These are phyloP conservation scores for Macrophya alboannulata DNA, from an alignment of 2,888 invertebrate species.

Conservation along the genomic window DNA sequence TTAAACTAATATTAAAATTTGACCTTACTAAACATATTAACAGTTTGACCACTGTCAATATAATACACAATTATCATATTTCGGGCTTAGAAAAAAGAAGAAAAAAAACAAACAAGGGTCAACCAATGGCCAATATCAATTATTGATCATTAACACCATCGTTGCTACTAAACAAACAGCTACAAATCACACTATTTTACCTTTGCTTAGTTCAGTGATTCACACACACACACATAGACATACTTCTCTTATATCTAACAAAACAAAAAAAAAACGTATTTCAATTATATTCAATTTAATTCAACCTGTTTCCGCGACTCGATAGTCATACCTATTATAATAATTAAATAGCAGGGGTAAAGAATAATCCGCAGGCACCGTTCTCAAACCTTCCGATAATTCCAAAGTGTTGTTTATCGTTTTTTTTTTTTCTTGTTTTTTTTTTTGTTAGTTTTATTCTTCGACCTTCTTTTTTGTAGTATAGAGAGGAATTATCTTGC, in stretches of 20 bases:
- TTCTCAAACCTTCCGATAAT: conserved; percentile 13
- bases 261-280: background rate
- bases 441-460: background rate
- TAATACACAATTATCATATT: conserved; percentile 80
- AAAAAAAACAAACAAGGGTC: conserved; percentile 4
- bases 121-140: conserved; percentile 71
- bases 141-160: conserved; percentile 54
- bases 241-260: background rate
- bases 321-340: background rate
- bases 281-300: background rate
- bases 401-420: background rate
- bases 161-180: conserved; percentile 55
- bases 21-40: conserved; percentile 76
- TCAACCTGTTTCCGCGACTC: background rate
- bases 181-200: conserved; percentile 75
- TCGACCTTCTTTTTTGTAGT: background rate
- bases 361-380: conserved; percentile 15
- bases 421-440: background rate
- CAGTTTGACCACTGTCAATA: conserved; percentile 81
- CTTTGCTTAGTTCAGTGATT: conserved; percentile 15
- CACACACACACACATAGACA: background rate
- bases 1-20: conserved; percentile 85
- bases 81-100: conserved; percentile 15
- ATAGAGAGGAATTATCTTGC: conserved; percentile 13
- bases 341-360: background rate